Conservation (phyloP, 2,113 vertebrate genomes). For the Myanophis thanlyinensis region DNA sequence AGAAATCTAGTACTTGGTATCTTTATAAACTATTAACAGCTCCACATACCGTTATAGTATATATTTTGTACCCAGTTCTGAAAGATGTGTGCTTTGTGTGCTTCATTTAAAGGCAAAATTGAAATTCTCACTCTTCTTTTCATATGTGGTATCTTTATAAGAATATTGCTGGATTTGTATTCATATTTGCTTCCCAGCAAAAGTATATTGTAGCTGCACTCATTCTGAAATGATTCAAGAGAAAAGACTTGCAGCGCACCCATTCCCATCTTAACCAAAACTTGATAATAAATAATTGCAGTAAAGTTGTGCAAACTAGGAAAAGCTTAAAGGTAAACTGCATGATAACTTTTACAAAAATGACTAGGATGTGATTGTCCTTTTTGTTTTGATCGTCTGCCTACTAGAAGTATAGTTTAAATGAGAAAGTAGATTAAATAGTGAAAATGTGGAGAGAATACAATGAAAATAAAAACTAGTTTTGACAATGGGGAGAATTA, state of each 20-base stretch:
- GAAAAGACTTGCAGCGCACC: neutral
- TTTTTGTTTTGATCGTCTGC: neutral
- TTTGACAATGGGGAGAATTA: neutral
- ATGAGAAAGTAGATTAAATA: neutral
- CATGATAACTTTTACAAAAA: neutral
- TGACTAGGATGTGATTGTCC: neutral
- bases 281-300: neutral
- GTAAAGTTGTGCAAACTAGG: neutral
- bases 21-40: neutral
- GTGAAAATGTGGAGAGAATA: neutral
- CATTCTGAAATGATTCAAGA: neutral
- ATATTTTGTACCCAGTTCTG: neutral
- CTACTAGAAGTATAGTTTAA: neutral
- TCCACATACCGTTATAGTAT: neutral
- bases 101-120: neutral
- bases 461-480: neutral
- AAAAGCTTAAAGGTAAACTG: neutral
- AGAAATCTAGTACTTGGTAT: neutral
- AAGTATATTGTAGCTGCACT: neutral
- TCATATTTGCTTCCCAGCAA: neutral
- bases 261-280: neutral
- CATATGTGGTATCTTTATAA: neutral
- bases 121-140: neutral
- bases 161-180: neutral
- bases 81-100: neutral